phyloP scores from a whole-genome alignment of 1,140 invertebrate genomes.

The Hypsibius dujardini region DNA sequence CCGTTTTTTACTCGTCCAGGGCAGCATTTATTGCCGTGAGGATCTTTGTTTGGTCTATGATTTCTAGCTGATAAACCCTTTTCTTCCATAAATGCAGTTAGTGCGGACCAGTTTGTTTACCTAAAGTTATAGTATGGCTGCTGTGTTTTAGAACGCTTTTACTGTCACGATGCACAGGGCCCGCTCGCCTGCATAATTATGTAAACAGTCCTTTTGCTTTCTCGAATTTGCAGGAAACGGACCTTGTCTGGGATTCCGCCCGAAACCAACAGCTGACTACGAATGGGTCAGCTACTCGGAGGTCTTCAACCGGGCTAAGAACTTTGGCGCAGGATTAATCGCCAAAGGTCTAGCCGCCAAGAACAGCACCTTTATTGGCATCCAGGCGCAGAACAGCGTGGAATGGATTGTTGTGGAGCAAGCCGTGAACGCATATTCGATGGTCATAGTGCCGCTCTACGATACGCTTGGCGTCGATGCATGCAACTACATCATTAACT shows the following conservation, averaged over 20 bases:
- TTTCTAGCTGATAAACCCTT: too few species aligned
- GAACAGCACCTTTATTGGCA: conserved; percentile 63
- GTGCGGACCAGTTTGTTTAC: too few species aligned
- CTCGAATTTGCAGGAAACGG: conserved; percentile 1
- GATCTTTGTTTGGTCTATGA: too few species aligned
- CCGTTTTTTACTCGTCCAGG: too few species aligned
- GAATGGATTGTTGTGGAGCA: conserved; percentile 89
- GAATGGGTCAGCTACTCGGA: neutral
- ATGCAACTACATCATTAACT: conserved; percentile 85
- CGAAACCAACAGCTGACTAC: neutral
- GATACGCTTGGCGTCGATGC: conserved; percentile 88
- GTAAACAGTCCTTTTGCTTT: too few species aligned
- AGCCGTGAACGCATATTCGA: conserved; percentile 75
- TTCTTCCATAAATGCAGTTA: too few species aligned
- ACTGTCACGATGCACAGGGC: too few species aligned
- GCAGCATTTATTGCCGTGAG: too few species aligned
- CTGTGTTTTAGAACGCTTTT: too few species aligned
- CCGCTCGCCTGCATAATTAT: too few species aligned
- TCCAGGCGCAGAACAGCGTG: conserved; percentile 82
- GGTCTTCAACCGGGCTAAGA: conserved; percentile 57
- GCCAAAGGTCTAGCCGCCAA: conserved; percentile 46
- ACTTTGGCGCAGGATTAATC: conserved; percentile 75
- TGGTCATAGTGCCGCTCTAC: conserved; percentile 85
- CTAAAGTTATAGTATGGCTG: too few species aligned
- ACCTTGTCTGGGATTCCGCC: neutral